Base-by-base conservation (phyloP, 2,797 vertebrate species). In the Alosa sapidissima region DNA sequence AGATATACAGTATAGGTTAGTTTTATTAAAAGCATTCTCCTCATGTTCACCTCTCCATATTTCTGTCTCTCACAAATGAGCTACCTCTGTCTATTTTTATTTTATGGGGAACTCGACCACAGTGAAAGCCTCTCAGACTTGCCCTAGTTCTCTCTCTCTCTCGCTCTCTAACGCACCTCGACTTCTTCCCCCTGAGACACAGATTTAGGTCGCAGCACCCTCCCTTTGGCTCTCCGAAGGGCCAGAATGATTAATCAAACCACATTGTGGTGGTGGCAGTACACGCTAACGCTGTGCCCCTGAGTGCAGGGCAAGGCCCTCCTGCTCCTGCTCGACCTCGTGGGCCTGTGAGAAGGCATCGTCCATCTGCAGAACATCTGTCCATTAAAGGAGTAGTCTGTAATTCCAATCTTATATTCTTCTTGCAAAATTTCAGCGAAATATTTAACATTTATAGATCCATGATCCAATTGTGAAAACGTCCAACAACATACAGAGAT, bases 161-260 rank as follows among this genome's bases (percentile, higher is more conserved):
- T 81, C 88, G 87, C 84, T 87, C 81, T 68, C 58, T 13, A 48
- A 16, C 60, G 89, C 83, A 86, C 81, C 78, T 81, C 54, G 60
- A 88, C 89, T 89, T 84, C 83, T 90, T 82, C 88, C 88, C 89
- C 81, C 85, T 83, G 87, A 91, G 88, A 88, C 89, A 85, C 55
- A 84, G 89, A 90, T 86, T 87, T 92, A 92, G 91, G 91, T 88
- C 54, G 9, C 36, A 81, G 89, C 84, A 86, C 49, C 85, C 86
- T 89, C 83, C 84, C 83, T 83, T 85, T 86, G 78, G 78, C 82
- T 83, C 82, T 83, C 86, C 49, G 81, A 81, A 87, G 85, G 88
- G 49, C 84, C 49, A 51, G 11, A 65, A 86, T 87, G 82, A 85
- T 89, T 86, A 91, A 92, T 93, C 89, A 90, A 87, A 85, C 84